Percentiles rank a stretch among this genome's conserved stretches.
Evolutionary conservation across 1,140 invertebrate species (phyloP).

Genomic region (Agrypnia vestita): DNA sequence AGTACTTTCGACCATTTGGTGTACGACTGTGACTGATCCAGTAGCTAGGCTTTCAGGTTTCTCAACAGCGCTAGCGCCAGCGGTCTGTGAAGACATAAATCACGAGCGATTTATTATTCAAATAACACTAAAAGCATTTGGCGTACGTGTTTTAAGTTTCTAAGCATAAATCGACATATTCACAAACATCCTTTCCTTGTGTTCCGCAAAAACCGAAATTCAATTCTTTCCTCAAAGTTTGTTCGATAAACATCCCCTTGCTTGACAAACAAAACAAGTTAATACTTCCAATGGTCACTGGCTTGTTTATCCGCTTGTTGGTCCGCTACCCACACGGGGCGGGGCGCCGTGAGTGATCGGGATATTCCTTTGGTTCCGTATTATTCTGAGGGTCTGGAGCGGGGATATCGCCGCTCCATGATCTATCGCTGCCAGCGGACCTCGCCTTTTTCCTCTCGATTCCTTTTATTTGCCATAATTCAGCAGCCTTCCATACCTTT

Average conservation of each 20-base stretch:
- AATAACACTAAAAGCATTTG: not conserved
- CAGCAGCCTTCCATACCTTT: conserved; percentile 54
- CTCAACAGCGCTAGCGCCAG: no score
- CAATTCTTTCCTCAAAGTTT: no score
- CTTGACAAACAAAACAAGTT: conserved; percentile 23
- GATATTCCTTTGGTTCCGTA: conserved; percentile 23
- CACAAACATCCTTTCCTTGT: no score
- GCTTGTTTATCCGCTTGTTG: not conserved
- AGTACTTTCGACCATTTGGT: no score
- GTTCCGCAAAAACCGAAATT: no score
- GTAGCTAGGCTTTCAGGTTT: no score
- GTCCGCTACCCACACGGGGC: not conserved
- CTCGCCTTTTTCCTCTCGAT: conserved; percentile 42
- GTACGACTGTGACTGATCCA: no score
- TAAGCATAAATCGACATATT: not conserved
- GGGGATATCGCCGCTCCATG: conserved; percentile 53
- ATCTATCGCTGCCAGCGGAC: conserved; percentile 53
- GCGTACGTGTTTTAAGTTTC: not conserved
- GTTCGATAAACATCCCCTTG: not conserved
- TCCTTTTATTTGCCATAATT: conserved; percentile 60
- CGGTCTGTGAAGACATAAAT: no score
- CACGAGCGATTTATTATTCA: no score
- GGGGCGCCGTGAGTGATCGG: not conserved
- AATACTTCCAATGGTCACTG: conserved; percentile 12
- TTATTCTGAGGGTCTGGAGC: not conserved